Conservation (phyloP, 2,888 invertebrate genomes). For the Nemurella pictetii region DNA sequence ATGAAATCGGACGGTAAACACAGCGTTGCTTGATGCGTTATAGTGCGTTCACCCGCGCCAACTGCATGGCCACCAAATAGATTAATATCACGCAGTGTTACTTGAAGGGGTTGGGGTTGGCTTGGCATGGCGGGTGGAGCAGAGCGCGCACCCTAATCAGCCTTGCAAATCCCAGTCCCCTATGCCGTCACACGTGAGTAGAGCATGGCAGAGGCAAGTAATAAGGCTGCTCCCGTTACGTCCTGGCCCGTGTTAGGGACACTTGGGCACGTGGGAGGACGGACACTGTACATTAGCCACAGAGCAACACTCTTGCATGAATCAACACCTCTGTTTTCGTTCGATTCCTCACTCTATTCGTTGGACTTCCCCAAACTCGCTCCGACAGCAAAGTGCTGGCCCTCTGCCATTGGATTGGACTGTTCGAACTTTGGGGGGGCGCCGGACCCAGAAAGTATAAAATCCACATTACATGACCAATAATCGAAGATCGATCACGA, state of each 20-base stretch:
- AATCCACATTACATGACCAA: not conserved
- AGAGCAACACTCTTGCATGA: not conserved
- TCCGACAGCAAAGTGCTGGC: not conserved
- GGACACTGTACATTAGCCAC: not conserved
- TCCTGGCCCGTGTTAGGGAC: not conserved
- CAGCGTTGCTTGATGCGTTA: no score
- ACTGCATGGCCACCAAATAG: no score
- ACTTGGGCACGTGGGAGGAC: no score
- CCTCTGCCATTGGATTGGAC: not conserved
- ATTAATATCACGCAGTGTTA: no score
- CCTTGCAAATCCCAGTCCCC: no score
- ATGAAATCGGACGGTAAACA: no score
- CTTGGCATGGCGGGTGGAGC: no score
- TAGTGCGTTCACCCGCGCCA: no score
- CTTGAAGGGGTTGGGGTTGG: no score
- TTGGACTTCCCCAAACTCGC: not conserved
- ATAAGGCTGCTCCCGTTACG: not conserved
- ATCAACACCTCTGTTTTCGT: not conserved
- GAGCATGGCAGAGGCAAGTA: not conserved
- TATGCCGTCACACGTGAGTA: no score
- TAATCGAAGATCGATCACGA: not conserved
- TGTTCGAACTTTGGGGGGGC: slow-evolving; percentile 9
- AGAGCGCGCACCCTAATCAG: no score
- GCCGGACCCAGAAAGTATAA: slow-evolving; percentile 13
- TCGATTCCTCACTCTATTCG: not conserved